phyloP scores from a whole-genome alignment of 2,888 invertebrate species.

The Cephus runcator region DNA sequence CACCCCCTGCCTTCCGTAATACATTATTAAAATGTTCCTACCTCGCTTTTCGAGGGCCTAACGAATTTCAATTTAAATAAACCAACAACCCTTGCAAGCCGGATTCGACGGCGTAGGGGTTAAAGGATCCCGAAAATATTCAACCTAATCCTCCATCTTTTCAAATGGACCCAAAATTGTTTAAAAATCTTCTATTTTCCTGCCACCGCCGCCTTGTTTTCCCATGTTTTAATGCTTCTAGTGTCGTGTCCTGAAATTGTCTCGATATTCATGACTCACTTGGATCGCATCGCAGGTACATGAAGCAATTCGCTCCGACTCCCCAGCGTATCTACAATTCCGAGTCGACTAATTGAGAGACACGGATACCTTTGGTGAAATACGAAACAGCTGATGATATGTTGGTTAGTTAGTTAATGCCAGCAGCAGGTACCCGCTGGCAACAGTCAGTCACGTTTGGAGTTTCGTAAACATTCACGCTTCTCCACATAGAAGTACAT shows the following conservation, averaged over 20 bases:
- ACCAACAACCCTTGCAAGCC: neutral
- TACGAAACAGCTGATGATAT: slow-evolving; percentile 35
- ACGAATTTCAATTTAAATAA: neutral
- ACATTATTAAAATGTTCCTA: neutral
- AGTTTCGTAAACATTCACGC: slow-evolving; percentile 35
- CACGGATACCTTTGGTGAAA: slow-evolving; percentile 31
- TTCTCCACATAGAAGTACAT: neutral
- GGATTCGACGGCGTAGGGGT: neutral
- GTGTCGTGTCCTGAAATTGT: neutral
- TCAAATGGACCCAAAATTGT: neutral
- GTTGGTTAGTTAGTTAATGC: slow-evolving; percentile 27
- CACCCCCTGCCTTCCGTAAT: neutral
- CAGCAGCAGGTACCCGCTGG: slow-evolving; percentile 32
- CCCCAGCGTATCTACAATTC: slow-evolving; percentile 41
- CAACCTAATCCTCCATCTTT: neutral
- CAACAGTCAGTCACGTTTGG: slow-evolving; percentile 25
- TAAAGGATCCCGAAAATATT: neutral
- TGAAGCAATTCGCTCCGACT: neutral
- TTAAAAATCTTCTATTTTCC: neutral
- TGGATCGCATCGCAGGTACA: neutral
- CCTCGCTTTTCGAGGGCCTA: neutral
- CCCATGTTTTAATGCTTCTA: neutral
- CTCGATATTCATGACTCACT: neutral
- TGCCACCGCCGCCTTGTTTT: neutral
- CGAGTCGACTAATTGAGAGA: slow-evolving; percentile 49